Percentiles rank a stretch among this genome's conserved stretches.
Conservation (phyloP, 2,888 invertebrate species). For the Ptilodon capucinus region DNA sequence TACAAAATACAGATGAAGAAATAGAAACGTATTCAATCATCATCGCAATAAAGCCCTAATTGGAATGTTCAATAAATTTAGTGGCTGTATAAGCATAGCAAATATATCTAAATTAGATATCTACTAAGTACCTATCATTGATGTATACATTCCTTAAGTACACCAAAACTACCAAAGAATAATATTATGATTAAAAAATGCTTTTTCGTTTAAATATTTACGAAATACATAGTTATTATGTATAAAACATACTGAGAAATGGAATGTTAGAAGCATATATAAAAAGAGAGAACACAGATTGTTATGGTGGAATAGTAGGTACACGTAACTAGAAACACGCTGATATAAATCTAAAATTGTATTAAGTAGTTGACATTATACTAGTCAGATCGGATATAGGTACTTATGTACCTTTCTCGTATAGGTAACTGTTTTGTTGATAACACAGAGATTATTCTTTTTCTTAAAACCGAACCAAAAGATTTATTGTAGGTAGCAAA, state of each 20-base stretch:
- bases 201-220: constrained; percentile 15
- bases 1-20: constrained; percentile 20
- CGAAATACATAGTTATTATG: constrained; percentile 20
- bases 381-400: background rate
- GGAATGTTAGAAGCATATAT: constrained; percentile 49
- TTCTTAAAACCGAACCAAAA: background rate
- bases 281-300: constrained; percentile 5
- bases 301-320: background rate
- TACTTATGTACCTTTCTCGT: too few relatives aligned
- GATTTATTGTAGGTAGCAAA: too few relatives aligned
- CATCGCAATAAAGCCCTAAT: constrained; percentile 29
- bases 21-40: constrained; percentile 18
- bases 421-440: too few relatives aligned
- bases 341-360: background rate
- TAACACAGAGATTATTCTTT: too few relatives aligned
- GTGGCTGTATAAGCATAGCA: constrained; percentile 22
- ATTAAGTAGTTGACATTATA: background rate
- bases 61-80: constrained; percentile 35
- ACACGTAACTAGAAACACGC: background rate
- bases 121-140: constrained; percentile 29
- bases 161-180: constrained; percentile 18
- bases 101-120: constrained; percentile 15
- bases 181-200: constrained; percentile 21
- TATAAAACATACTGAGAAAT: constrained; percentile 46
- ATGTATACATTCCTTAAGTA: constrained; percentile 29